These are phyloP conservation scores for Hippopotamyrus pictus DNA, from an alignment of 2,797 vertebrate species.

Conservation along the genomic window DNA sequence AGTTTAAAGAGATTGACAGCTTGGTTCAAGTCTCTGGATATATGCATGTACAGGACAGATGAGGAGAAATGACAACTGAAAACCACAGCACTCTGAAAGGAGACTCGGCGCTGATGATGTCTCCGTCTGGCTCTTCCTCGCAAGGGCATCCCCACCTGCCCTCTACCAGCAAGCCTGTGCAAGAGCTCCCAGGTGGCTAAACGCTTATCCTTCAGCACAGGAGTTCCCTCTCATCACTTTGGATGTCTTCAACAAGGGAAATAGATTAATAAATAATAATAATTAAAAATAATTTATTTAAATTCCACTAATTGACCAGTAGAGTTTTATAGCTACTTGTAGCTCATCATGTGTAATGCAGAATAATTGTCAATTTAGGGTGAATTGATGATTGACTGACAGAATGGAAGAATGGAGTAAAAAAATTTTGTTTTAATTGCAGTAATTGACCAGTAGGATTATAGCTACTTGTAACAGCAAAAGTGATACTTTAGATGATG, in stretches of 20 bases:
- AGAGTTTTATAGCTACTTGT: not conserved
- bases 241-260: not conserved
- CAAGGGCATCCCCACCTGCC: slow-evolving; percentile 82
- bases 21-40: not conserved
- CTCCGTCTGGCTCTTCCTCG: slow-evolving; percentile 75
- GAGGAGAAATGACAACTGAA: slow-evolving; percentile 87
- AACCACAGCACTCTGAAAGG: slow-evolving; percentile 80
- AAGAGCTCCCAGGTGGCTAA: slow-evolving; percentile 85
- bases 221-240: not conserved
- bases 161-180: slow-evolving; percentile 72
- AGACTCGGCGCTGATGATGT: slow-evolving; percentile 77
- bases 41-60: slow-evolving; percentile 51
- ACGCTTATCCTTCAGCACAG: not conserved
- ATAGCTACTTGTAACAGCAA: not conserved
- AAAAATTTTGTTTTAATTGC: not conserved
- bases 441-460: not conserved
- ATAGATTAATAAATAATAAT: not conserved
- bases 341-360: not conserved
- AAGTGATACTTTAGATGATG: not conserved
- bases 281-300: not conserved
- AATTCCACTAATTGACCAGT: not conserved
- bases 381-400: not conserved
- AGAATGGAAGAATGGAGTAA: not conserved
- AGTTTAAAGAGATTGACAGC: not conserved
- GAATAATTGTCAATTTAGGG: not conserved